phyloP scores from a whole-genome alignment of 1,140 invertebrate genomes.

The Gonioctena quinquepunctata region DNA sequence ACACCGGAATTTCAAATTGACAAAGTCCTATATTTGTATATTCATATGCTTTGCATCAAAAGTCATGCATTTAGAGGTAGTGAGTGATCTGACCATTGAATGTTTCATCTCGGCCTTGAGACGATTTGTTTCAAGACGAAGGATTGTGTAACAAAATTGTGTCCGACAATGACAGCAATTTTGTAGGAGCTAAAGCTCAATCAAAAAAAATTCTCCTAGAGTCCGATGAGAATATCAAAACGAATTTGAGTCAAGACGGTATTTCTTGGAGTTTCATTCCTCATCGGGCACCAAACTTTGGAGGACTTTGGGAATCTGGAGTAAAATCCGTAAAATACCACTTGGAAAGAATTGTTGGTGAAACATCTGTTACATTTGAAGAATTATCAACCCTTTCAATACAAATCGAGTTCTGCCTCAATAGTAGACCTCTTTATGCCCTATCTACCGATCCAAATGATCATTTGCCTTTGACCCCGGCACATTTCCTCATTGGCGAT shows the following conservation, averaged over 20 bases:
- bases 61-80: constrained; percentile 50
- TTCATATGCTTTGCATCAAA: constrained; percentile 50
- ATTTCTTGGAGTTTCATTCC: constrained; percentile 24
- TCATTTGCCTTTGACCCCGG: constrained; percentile 27
- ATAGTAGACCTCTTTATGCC: constrained; percentile 33
- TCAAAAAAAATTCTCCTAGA: constrained; percentile 52
- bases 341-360: too few species aligned
- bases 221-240: not conserved
- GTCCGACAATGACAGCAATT: constrained; percentile 48
- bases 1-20: constrained; percentile 30
- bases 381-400: constrained; percentile 25
- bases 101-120: constrained; percentile 37
- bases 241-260: not conserved
- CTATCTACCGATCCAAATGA: constrained; percentile 34
- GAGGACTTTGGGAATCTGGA: constrained; percentile 54
- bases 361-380: constrained; percentile 33
- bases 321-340: constrained; percentile 54
- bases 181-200: constrained; percentile 35
- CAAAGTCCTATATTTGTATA: constrained; percentile 33
- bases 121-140: constrained; percentile 17
- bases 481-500: too few species aligned
- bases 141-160: constrained; percentile 26
- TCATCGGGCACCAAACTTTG: constrained; percentile 54
- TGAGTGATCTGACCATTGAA: constrained; percentile 41
- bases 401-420: constrained; percentile 32